Conservation (phyloP, 2,113 vertebrate genomes). For the Macrotis lagotis region DNA sequence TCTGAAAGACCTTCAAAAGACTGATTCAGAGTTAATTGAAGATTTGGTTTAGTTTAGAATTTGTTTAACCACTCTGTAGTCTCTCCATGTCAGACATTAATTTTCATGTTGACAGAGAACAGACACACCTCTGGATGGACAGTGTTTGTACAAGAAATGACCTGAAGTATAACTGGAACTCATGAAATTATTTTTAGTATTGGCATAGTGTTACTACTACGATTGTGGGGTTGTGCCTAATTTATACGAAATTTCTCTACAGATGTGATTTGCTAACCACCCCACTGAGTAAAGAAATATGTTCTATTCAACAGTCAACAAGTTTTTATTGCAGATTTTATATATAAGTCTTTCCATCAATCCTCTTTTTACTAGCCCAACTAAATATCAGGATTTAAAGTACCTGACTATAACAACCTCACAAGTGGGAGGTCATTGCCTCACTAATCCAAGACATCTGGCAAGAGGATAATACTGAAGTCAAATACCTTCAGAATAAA, state of each 20-base stretch:
- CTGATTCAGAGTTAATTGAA: neutral
- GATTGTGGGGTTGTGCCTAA: neutral
- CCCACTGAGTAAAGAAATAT: neutral
- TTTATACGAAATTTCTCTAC: neutral
- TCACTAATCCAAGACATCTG: neutral
- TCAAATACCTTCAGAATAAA: neutral
- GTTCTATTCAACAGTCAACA: neutral
- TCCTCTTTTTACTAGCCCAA: neutral
- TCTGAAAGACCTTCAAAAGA: neutral
- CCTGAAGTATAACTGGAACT: neutral
- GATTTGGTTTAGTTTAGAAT: neutral
- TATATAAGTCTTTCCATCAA: neutral
- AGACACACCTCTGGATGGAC: neutral
- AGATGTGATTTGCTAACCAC: neutral
- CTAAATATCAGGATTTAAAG: neutral
- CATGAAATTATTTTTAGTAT: neutral
- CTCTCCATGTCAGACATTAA: neutral
- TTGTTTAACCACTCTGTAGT: neutral
- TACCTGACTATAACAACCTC: neutral
- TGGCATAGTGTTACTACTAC: neutral
- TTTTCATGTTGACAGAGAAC: neutral
- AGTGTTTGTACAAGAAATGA: neutral
- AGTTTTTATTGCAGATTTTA: neutral
- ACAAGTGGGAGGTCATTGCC: neutral
- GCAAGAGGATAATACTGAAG: neutral